phyloP scores from a whole-genome alignment of 2,888 invertebrate genomes.

The Andrena haemorrhoa region DNA sequence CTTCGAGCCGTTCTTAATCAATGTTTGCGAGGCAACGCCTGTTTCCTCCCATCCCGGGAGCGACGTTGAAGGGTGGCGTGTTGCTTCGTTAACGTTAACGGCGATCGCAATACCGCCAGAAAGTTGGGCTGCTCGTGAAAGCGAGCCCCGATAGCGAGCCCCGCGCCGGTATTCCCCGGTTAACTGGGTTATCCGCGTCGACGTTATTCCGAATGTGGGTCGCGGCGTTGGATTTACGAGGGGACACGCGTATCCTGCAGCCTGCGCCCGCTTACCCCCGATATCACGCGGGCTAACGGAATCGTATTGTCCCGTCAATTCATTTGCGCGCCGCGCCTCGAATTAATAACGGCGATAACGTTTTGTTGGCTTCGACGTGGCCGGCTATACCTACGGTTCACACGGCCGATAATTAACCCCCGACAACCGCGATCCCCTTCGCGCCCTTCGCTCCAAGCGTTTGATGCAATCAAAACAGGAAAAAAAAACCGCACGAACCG shows the following conservation, averaged over 20 bases:
- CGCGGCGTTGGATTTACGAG: slow-evolving; percentile 55
- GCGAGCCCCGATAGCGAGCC: slow-evolving; percentile 17
- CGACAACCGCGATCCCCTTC: too few relatives aligned
- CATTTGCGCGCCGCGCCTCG: slow-evolving; percentile 17
- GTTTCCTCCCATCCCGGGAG: not conserved
- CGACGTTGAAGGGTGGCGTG: not conserved
- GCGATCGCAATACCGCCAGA: slow-evolving; percentile 29
- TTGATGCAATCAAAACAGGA: not conserved
- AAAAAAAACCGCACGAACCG: too few relatives aligned
- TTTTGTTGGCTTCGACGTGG: slow-evolving; percentile 2
- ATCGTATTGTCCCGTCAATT: slow-evolving; percentile 31
- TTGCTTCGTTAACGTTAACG: slow-evolving; percentile 24
- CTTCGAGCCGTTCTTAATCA: slow-evolving; percentile 18
- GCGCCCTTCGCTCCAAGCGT: too few relatives aligned
- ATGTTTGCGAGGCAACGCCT: not conserved
- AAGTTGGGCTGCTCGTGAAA: slow-evolving; percentile 23
- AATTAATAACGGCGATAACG: slow-evolving; percentile 35
- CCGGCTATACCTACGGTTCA: too few relatives aligned
- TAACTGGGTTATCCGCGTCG: slow-evolving; percentile 58
- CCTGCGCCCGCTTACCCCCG: slow-evolving; percentile 15
- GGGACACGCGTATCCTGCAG: slow-evolving; percentile 42
- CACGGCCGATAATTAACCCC: slow-evolving; percentile 7
- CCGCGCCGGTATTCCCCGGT: slow-evolving; percentile 42
- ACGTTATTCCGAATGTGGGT: slow-evolving; percentile 48
- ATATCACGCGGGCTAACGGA: slow-evolving; percentile 34